Evolutionary conservation across 2,797 vertebrate genomes (phyloP).

Genomic region (Neostethus bicornis): DNA sequence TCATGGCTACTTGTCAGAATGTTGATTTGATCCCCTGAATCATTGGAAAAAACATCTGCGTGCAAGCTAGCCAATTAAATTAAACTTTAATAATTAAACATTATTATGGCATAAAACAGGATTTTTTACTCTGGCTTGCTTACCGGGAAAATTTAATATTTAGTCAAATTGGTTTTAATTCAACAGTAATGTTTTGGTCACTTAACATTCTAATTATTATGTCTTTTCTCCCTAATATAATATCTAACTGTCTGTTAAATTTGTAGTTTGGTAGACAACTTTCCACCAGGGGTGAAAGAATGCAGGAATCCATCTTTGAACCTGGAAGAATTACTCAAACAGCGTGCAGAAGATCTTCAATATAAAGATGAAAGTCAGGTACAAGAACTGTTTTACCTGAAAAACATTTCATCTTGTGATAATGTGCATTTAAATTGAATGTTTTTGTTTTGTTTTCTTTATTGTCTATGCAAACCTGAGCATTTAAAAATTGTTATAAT

Average conservation of each 20-base stretch:
- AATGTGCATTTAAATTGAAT: neutral
- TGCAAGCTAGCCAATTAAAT: too few species aligned
- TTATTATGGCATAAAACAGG: too few species aligned
- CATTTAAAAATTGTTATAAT: too few species aligned
- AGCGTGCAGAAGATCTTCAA: slow-evolving; percentile 79
- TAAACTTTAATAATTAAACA: too few species aligned
- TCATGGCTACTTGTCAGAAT: too few species aligned
- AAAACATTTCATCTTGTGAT: neutral
- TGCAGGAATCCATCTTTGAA: slow-evolving; percentile 81
- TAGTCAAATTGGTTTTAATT: neutral
- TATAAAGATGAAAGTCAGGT: slow-evolving; percentile 87
- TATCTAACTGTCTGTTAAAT: slow-evolving; percentile 13
- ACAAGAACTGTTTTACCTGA: slow-evolving; percentile 1
- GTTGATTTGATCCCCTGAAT: too few species aligned
- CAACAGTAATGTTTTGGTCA: neutral
- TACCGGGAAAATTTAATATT: too few species aligned
- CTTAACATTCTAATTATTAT: neutral
- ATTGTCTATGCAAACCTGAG: neutral
- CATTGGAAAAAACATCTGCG: too few species aligned
- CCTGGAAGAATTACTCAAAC: slow-evolving; percentile 85
- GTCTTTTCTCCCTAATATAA: too few species aligned
- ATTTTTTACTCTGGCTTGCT: too few species aligned
- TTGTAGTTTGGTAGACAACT: slow-evolving; percentile 85
- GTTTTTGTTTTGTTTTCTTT: neutral
- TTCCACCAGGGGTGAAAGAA: slow-evolving; percentile 76